Evolutionary conservation across 2,113 vertebrate species (phyloP).

Genomic region (Apeltes quadracus): DNA sequence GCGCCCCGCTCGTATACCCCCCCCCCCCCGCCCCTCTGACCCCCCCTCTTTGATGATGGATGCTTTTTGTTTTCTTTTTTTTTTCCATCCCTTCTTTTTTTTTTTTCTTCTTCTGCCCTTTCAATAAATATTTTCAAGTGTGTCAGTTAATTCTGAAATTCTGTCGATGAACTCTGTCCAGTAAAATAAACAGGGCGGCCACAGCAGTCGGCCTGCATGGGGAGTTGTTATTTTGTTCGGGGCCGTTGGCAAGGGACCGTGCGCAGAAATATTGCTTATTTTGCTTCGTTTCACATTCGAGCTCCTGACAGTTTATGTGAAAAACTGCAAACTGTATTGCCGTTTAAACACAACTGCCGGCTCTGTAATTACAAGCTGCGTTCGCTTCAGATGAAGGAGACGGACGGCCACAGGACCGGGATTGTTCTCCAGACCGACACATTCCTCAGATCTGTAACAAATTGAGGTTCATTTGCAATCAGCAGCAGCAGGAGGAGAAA

Average conservation of each 20-base stretch:
- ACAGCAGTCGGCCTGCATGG: constrained; percentile 70
- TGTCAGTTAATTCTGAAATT: constrained; percentile 85
- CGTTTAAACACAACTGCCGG: constrained; percentile 69
- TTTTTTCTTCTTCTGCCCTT: constrained; percentile 67
- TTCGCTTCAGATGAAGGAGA: constrained; percentile 61
- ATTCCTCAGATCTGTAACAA: constrained; percentile 50
- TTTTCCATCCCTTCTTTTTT: constrained; percentile 34
- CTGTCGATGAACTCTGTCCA: constrained; percentile 78
- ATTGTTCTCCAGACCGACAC: constrained; percentile 48
- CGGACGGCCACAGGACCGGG: constrained; percentile 51
- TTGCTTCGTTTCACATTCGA: constrained; percentile 78
- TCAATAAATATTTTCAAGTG: constrained; percentile 83
- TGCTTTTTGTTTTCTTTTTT: constrained; percentile 70
- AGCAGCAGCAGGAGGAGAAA: constrained; percentile 17
- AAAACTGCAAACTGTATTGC: constrained; percentile 74
- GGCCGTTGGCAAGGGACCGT: constrained; percentile 72
- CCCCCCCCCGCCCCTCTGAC: too few species aligned
- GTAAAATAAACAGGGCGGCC: constrained; percentile 82
- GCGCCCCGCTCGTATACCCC: constrained; percentile 36
- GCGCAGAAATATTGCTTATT: constrained; percentile 79
- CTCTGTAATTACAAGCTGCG: constrained; percentile 73
- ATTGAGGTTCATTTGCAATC: constrained; percentile 62
- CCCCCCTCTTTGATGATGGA: constrained; percentile 74
- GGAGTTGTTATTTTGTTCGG: constrained; percentile 78
- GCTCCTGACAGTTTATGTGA: constrained; percentile 79